Evolutionary conservation across 2,888 invertebrate genomes (phyloP).

Genomic region (Pristionchus entomophagus): DNA sequence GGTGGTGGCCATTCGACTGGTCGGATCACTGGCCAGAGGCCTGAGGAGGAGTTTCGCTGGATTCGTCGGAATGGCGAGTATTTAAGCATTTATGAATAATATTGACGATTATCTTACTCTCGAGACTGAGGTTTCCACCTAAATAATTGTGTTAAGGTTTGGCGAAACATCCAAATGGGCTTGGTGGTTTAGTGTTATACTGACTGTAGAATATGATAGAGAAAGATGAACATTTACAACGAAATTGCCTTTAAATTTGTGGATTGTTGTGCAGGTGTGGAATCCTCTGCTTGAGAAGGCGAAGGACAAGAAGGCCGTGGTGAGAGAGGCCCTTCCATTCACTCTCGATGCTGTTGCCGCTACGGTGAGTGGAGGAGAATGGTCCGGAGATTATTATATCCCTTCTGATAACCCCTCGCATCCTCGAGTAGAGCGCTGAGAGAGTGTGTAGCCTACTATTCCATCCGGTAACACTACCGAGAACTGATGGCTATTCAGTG

Average conservation of each 20-base stretch:
- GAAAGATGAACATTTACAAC: too few relatives aligned
- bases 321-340: conserved; percentile 88
- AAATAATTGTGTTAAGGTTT: too few relatives aligned
- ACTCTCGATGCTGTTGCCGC: conserved; percentile 91
- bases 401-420: too few relatives aligned
- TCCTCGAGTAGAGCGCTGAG: too few relatives aligned
- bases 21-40: conserved; percentile 88
- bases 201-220: neutral
- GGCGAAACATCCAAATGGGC: neutral
- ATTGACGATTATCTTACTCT: neutral
- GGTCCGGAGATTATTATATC: neutral
- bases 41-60: conserved; percentile 89
- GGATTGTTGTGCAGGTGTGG: conserved; percentile 65
- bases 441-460: too few relatives aligned
- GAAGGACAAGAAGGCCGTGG: conserved; percentile 94
- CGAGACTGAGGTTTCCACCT: too few relatives aligned
- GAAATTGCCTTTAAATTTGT: neutral
- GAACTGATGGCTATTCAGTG: too few relatives aligned
- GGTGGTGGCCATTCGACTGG: conserved; percentile 87
- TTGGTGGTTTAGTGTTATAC: neutral
- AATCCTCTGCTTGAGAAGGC: conserved; percentile 91
- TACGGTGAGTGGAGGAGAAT: conserved; percentile 79
- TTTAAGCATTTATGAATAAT: neutral
- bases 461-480: too few relatives aligned
- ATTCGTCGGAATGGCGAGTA: conserved; percentile 81